A percentile compares a stretch with the other conserved stretches of the same genome.
phyloP scores from a whole-genome alignment of 2,888 invertebrate species.

The Euproctis similis region DNA sequence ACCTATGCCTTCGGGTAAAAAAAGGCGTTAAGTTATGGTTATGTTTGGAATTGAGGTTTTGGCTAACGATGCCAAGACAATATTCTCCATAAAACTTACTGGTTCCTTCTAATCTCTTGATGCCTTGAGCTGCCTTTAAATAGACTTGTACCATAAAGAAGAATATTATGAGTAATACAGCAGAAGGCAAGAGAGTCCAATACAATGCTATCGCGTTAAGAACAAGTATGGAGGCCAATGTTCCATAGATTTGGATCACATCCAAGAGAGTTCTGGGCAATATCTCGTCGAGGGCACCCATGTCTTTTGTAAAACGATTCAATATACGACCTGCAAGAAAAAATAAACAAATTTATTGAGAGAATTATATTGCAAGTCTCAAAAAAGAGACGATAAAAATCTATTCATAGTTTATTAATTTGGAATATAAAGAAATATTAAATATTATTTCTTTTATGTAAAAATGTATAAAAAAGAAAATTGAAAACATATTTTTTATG shows the following conservation, averaged over 20 bases:
- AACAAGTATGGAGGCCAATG: slow-evolving; percentile 72
- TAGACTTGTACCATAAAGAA: slow-evolving; percentile 77
- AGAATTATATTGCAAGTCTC: no score
- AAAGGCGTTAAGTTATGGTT: no score
- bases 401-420: no score
- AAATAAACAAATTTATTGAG: no score
- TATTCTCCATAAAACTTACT: slow-evolving; percentile 55
- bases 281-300: slow-evolving; percentile 86
- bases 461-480: background rate
- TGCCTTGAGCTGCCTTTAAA: slow-evolving; percentile 80
- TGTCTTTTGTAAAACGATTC: slow-evolving; percentile 88
- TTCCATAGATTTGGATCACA: slow-evolving; percentile 74
- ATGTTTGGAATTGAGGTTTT: background rate
- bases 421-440: no score
- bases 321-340: slow-evolving; percentile 85
- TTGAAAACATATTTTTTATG: no score
- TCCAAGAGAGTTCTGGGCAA: slow-evolving; percentile 82
- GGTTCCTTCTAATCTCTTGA: slow-evolving; percentile 80
- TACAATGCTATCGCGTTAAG: slow-evolving; percentile 78
- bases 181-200: slow-evolving; percentile 76
- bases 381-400: no score
- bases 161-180: slow-evolving; percentile 75
- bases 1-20: no score
- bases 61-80: background rate
- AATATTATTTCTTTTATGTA: no score